Percentiles rank a stretch among this genome's conserved stretches.
Conservation (phyloP, 2,797 vertebrate genomes). For the Xenentodon cancila region DNA sequence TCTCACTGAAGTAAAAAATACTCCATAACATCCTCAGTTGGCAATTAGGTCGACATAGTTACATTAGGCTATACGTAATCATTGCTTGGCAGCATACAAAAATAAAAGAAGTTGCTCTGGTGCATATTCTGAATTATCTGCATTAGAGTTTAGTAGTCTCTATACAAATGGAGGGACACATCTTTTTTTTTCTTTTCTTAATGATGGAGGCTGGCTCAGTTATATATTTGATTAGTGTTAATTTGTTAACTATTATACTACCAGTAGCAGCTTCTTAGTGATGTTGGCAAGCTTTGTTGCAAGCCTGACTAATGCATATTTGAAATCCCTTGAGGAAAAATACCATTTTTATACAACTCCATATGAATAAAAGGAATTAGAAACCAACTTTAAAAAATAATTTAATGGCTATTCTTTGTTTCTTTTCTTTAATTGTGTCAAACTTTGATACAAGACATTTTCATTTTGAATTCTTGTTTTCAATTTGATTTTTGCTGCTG, state of each 20-base stretch:
- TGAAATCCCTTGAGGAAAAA: constrained; percentile 33
- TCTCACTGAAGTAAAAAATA: constrained; percentile 75
- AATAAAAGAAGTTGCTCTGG: constrained; percentile 83
- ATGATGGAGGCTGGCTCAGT: constrained; percentile 69
- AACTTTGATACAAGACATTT: constrained; percentile 9
- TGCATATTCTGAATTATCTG: constrained; percentile 77
- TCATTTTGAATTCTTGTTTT: constrained; percentile 21
- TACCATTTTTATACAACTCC: constrained; percentile 24
- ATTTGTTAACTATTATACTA: constrained; percentile 44
- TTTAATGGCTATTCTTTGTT: neutral
- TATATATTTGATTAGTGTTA: constrained; percentile 56
- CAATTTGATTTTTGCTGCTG: constrained; percentile 20
- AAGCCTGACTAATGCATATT: constrained; percentile 68
- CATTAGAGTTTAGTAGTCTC: constrained; percentile 62
- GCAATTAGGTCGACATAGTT: constrained; percentile 73
- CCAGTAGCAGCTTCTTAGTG: constrained; percentile 63
- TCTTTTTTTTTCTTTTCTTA: constrained; percentile 29
- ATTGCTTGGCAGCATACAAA: constrained; percentile 82
- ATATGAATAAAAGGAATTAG: constrained; percentile 28
- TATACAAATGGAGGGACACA: constrained; percentile 65
- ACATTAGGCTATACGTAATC: constrained; percentile 71
- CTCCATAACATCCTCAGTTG: constrained; percentile 69
- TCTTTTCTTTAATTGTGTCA: constrained; percentile 3
- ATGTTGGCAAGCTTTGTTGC: constrained; percentile 44
- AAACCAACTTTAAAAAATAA: constrained; percentile 4